phyloP scores from a whole-genome alignment of 1,140 invertebrate species.

The Sminthurinus signatus region DNA sequence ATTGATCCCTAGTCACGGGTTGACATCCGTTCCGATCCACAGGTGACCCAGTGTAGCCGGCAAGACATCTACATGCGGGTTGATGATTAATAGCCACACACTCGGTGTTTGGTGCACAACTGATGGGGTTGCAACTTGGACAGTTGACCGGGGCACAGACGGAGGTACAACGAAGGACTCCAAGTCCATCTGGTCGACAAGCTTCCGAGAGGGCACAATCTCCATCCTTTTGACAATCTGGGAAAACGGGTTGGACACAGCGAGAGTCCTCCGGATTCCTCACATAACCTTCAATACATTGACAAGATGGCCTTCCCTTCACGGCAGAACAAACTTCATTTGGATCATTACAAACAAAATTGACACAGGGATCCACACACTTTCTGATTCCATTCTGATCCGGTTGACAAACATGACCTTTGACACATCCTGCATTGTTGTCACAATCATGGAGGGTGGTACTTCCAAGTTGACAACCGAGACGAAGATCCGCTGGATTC shows the following conservation, averaged over 20 bases:
- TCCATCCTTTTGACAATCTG: conserved; percentile 63
- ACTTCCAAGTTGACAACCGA: conserved; percentile 58
- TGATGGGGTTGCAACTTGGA: conserved; percentile 61
- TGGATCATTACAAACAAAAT: conserved; percentile 62
- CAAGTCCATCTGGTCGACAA: conserved; percentile 73
- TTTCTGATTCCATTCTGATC: conserved; percentile 54
- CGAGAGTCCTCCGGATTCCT: conserved; percentile 72
- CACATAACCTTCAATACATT: conserved; percentile 65
- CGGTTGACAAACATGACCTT: conserved; percentile 51
- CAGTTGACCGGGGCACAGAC: conserved; percentile 45
- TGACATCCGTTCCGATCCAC: conserved; percentile 79
- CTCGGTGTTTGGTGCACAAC: conserved; percentile 71
- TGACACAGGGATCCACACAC: conserved; percentile 70
- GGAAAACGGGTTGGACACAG: conserved; percentile 77
- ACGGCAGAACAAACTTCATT: conserved; percentile 70
- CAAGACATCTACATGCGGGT: conserved; percentile 43
- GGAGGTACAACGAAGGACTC: conserved; percentile 70
- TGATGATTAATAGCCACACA: conserved; percentile 55
- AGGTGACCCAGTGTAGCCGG: conserved; percentile 68
- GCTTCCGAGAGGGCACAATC: conserved; percentile 63
- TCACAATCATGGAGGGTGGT: conserved; percentile 55
- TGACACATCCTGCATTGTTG: conserved; percentile 61
- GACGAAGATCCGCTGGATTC: conserved; percentile 65
- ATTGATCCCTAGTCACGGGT: conserved; percentile 61
- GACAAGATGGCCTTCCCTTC: conserved; percentile 61